Base-by-base conservation (phyloP, 2,888 invertebrate genomes). In the Steinernema hermaphroditum region DNA sequence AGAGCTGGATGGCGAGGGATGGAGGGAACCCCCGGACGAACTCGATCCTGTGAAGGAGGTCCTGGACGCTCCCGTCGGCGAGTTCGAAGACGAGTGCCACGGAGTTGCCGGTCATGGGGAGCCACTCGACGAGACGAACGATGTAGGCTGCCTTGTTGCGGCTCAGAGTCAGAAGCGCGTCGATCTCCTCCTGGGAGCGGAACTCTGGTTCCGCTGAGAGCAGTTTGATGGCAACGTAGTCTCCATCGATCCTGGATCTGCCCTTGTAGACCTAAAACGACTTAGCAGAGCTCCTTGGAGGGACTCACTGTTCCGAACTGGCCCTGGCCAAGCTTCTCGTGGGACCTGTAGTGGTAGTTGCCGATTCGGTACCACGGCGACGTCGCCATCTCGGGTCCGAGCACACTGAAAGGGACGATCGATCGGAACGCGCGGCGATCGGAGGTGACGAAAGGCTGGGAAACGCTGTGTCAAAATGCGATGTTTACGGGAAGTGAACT, bases 51-150 rank as follows among this genome's bases (percentile, higher is more conserved):
- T 34, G 16, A 16, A 62, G 62, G 14, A 62, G 34, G 27, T 62
- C 62, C 8, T 62, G 62, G 34, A 62, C 62, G 62, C 62, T 32
- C 19, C 62, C 62, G 34, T 62, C 62, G 34, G 62, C 62, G 1
- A 62, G 32, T 29, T 62, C 62, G 34, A 62, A 62, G 62, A 62
- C 27, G 32, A 62, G 62, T 14, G 62, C 62, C 27, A 62, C 27
- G 2, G 32, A 32, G 34, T 14, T 16, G 4, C 32, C 16, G 14
- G 16, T 8, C 22, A 32, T 16, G 27, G 62, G 32, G 34, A 29
- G 32, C 29, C 32, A 29, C 32, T 62, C 32, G 29, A 62, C 16
- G 16, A 62, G 62, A 9, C 62, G 62, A 16, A 62, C 62, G 32
- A 62, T 14, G 62, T 29, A 62, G 32, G 62, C 22, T 2, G 62